A percentile compares a stretch with the other conserved stretches of the same genome.
phyloP scores from a whole-genome alignment of 2,888 invertebrate genomes.

The Gerris lacustris region DNA sequence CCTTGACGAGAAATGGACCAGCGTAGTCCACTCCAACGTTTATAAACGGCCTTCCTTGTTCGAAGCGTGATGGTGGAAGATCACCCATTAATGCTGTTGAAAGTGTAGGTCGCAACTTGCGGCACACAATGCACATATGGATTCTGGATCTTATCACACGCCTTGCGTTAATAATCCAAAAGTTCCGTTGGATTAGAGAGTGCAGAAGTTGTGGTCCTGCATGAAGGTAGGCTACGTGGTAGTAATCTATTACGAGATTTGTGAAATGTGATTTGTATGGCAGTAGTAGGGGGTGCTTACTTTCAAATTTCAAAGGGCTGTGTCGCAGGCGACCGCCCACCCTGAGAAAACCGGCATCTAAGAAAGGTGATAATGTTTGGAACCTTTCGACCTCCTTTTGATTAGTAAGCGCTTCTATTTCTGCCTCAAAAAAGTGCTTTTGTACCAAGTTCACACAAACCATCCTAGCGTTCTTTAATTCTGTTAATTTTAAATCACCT shows the following conservation, averaged over 20 bases:
- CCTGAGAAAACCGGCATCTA: slow-evolving; percentile 18
- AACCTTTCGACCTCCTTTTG: neutral
- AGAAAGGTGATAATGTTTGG: slow-evolving; percentile 16
- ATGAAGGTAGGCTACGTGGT: slow-evolving; percentile 17
- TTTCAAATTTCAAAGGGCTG: slow-evolving; percentile 1
- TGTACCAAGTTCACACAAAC: slow-evolving; percentile 6
- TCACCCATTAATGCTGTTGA: slow-evolving; percentile 25
- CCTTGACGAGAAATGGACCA: slow-evolving; percentile 24
- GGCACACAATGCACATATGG: slow-evolving; percentile 14
- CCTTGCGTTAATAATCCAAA: slow-evolving; percentile 15
- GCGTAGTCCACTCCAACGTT: slow-evolving; percentile 26
- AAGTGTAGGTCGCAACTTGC: slow-evolving; percentile 15
- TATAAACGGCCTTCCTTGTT: slow-evolving; percentile 20
- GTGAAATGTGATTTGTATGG: slow-evolving; percentile 21
- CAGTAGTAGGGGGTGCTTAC: slow-evolving; percentile 18
- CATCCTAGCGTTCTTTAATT: neutral
- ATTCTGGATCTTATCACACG: slow-evolving; percentile 10
- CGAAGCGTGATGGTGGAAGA: slow-evolving; percentile 23
- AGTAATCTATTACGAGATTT: slow-evolving; percentile 17
- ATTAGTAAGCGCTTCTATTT: neutral
- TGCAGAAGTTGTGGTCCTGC: slow-evolving; percentile 13
- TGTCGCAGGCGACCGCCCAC: slow-evolving; percentile 23
- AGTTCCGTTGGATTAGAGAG: slow-evolving; percentile 8
- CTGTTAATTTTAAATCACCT: neutral
- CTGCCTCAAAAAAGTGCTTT: slow-evolving; percentile 9